phyloP scores from a whole-genome alignment of 1,140 invertebrate species.

The Calycopis cecrops region DNA sequence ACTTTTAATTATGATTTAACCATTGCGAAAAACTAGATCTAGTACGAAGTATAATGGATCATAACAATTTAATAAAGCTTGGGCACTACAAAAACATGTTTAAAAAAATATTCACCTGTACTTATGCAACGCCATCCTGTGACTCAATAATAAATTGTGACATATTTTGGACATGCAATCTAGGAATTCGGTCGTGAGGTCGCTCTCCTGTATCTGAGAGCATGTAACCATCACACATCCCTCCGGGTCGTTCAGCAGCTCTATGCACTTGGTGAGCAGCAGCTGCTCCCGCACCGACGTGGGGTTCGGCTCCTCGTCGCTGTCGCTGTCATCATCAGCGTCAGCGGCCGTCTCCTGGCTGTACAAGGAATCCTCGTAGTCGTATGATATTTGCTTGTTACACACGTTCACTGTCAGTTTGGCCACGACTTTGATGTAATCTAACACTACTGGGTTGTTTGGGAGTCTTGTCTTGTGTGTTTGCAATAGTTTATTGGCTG shows the following conservation, averaged over 20 bases:
- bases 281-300: conserved; percentile 56
- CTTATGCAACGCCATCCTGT: conserved; percentile 85
- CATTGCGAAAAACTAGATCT: no score
- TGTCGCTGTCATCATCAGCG: conserved; percentile 70
- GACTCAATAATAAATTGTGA: conserved; percentile 85
- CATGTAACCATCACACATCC: conserved; percentile 77
- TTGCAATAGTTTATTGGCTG: conserved; percentile 45
- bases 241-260: conserved; percentile 80
- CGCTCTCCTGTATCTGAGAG: conserved; percentile 76
- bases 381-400: conserved; percentile 64
- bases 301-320: conserved; percentile 63
- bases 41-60: no score
- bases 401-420: conserved; percentile 65
- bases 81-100: no score
- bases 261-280: conserved; percentile 57
- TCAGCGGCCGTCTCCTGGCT: conserved; percentile 69
- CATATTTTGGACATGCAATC: conserved; percentile 84
- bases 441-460: conserved; percentile 49
- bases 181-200: conserved; percentile 76
- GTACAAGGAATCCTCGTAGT: conserved; percentile 59
- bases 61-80: no score
- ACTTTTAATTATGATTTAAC: no score
- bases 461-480: conserved; percentile 53
- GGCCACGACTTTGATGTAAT: conserved; percentile 64
- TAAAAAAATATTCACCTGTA: conserved; percentile 75